These are phyloP conservation scores for Alectura lathami DNA, from an alignment of 2,113 vertebrate genomes.

Conservation along the genomic window DNA sequence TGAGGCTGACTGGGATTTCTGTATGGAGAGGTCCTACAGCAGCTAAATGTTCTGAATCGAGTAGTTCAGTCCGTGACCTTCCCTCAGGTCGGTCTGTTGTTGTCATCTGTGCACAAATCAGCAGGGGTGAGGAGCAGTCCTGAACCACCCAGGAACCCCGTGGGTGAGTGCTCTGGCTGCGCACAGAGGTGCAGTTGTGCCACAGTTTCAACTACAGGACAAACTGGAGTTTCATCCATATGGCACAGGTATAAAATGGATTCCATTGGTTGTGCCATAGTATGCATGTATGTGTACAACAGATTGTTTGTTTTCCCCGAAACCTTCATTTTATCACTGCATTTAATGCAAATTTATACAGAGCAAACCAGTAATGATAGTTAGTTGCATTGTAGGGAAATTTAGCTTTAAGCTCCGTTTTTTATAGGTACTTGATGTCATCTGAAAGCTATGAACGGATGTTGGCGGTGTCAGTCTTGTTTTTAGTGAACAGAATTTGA, in stretches of 20 bases:
- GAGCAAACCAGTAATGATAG: background rate
- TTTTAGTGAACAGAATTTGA: background rate
- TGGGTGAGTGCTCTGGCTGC: fast-evolving
- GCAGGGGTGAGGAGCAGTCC: background rate
- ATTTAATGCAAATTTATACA: background rate
- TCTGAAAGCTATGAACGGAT: background rate
- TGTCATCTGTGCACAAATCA: background rate
- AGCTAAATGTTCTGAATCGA: background rate
- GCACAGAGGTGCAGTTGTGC: background rate
- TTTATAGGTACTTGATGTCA: background rate
- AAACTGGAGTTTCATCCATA: background rate
- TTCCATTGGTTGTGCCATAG: background rate
- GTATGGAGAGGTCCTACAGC: background rate
- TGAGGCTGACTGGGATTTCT: background rate
- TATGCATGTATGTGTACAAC: background rate
- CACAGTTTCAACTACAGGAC: background rate
- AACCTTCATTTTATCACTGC: background rate
- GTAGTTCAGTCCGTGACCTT: background rate
- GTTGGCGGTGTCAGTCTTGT: background rate
- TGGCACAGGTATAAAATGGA: background rate
- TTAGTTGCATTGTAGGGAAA: background rate
- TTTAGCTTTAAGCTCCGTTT: background rate
- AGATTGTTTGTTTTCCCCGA: background rate
- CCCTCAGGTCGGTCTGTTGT: background rate
- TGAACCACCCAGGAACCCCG: background rate